Base-by-base conservation (phyloP, 1,140 invertebrate species). In the Sweltsa coloradensis region DNA sequence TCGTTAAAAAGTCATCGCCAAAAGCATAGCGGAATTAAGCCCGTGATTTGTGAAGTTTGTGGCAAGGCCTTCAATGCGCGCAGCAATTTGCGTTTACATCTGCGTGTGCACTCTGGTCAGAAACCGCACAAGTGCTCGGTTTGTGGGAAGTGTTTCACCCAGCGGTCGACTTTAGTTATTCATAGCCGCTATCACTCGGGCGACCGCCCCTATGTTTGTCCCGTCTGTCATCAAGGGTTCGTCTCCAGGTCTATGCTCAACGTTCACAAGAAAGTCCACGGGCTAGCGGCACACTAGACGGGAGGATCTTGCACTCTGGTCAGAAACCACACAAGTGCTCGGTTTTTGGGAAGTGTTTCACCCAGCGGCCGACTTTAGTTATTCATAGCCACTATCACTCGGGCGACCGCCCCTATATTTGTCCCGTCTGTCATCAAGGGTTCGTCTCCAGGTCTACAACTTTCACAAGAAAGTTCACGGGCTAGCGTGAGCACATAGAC, bases 351-450 rank as follows among this genome's bases (percentile, higher is more conserved):
- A 61, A 64, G 39, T 65, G 59, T 46, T 72, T 67, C 51, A 59
- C 62, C 0, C 66, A 69, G 34, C 69, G 68, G 39, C 62, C 63
- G 0, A 67, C 65, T 0, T 51, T 72, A 4, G 74, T 83, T 46
- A 81, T 83, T 14, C 85, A 84, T 55, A 64, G 73, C 50, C 62
- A 76, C 3, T 80, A 78, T 1, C 83, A 87, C 55, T 84, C 82
- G 0, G 81, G 82, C 1, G 80, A 85, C 55, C 80, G 83, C 51
- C 78, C 81, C 0, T 83, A 81, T 60, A 68, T 66, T 54, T 81
- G 78, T 57, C 59, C 65, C 5, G 36, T 40, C 29, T 56, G 55
- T 36, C 26, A 47, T 5, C 51, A 53, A 46, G 25, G 45, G 1
- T 56, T 55, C 41, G 44, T 42, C 36, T 36, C 39, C 2, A 53